Conservation (phyloP, 2,113 vertebrate species). For the Campylomormyrus numenius region DNA sequence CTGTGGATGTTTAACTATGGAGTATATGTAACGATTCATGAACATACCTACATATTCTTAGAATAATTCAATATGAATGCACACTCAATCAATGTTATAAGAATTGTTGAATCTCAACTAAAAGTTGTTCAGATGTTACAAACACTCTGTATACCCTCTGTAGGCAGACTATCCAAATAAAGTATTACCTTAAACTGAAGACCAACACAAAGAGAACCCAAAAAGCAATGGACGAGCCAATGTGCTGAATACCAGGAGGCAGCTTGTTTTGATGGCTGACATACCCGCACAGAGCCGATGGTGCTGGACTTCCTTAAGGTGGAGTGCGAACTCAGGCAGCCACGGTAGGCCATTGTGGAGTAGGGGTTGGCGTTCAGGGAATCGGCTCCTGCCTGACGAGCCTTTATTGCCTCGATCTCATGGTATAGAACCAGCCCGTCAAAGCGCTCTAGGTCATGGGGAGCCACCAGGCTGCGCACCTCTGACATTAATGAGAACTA, state of each 20-base stretch:
- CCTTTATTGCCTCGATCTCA: slow-evolving; percentile 80
- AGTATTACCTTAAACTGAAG: neutral
- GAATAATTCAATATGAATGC: neutral
- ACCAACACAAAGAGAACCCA: neutral
- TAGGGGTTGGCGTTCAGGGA: slow-evolving; percentile 48
- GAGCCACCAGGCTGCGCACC: slow-evolving; percentile 69
- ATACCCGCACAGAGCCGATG: slow-evolving; percentile 65
- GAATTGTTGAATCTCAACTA: neutral
- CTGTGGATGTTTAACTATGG: neutral
- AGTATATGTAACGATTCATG: neutral
- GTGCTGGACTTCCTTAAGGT: slow-evolving; percentile 70
- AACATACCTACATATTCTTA: neutral
- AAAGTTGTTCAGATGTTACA: neutral
- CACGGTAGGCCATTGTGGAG: slow-evolving; percentile 62
- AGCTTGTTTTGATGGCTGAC: neutral
- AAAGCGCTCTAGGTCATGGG: slow-evolving; percentile 77
- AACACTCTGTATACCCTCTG: neutral
- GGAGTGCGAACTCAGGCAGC: slow-evolving; percentile 57
- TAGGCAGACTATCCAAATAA: neutral
- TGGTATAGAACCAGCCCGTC: slow-evolving; percentile 79
- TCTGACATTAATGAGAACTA: slow-evolving; percentile 87
- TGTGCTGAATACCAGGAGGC: neutral
- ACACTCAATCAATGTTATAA: neutral
- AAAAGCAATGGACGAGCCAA: neutral
- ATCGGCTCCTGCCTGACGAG: slow-evolving; percentile 59